Conservation (phyloP, 1,140 invertebrate genomes). For the Homarus americanus region DNA sequence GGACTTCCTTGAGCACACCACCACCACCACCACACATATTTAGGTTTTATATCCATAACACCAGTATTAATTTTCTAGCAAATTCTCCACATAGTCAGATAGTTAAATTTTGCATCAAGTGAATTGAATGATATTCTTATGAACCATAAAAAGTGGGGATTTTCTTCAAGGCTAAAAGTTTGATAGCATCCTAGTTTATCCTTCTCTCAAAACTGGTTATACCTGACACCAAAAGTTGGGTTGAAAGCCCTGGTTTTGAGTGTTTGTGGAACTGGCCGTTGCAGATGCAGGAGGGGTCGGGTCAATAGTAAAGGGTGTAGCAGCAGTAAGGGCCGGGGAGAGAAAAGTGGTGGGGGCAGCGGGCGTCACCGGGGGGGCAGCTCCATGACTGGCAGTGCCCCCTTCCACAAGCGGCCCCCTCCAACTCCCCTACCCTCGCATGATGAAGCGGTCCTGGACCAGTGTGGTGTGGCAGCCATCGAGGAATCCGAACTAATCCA, state of each 20-base stretch:
- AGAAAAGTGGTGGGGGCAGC: slow-evolving; percentile 57
- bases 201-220: background rate
- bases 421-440: slow-evolving; percentile 56
- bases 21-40: no score
- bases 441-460: slow-evolving; percentile 79
- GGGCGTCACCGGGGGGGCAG: slow-evolving; percentile 58
- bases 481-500: slow-evolving; percentile 72
- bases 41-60: no score
- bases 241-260: slow-evolving; percentile 5
- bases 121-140: background rate
- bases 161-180: background rate
- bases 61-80: no score
- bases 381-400: slow-evolving; percentile 38
- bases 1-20: no score
- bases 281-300: slow-evolving; percentile 72
- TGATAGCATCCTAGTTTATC: background rate
- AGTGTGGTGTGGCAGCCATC: slow-evolving; percentile 81
- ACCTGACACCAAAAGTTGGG: background rate
- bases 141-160: background rate
- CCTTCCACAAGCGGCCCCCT: slow-evolving; percentile 78
- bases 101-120: no score
- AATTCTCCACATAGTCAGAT: no score
- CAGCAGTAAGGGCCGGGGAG: slow-evolving; percentile 72
- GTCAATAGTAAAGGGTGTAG: slow-evolving; percentile 67
- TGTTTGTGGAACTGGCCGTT: slow-evolving; percentile 58